phyloP scores from a whole-genome alignment of 2,888 invertebrate genomes.

The Smittia aterrima region DNA sequence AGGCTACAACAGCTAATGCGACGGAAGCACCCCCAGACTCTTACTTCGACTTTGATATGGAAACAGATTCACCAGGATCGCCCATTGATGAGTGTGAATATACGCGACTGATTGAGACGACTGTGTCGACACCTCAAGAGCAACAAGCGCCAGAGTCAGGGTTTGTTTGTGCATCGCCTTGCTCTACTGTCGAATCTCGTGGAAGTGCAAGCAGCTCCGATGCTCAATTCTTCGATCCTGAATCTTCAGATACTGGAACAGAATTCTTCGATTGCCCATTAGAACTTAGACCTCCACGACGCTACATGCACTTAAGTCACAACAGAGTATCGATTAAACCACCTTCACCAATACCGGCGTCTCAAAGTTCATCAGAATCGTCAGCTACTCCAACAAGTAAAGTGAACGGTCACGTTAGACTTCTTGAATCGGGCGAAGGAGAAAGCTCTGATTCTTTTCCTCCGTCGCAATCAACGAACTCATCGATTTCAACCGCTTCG shows the following conservation, averaged over 20 bases:
- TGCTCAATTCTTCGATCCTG: constrained; percentile 50
- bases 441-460: constrained; percentile 45
- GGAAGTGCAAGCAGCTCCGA: constrained; percentile 44
- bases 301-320: constrained; percentile 27
- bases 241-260: constrained; percentile 45
- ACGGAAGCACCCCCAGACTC: constrained; percentile 57
- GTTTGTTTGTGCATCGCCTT: constrained; percentile 55
- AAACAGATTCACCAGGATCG: constrained; percentile 67
- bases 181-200: constrained; percentile 44
- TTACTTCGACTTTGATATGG: constrained; percentile 65
- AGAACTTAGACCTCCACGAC: not conserved
- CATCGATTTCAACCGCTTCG: constrained; percentile 34
- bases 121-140: constrained; percentile 56
- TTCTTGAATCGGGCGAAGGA: constrained; percentile 41
- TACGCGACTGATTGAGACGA: constrained; percentile 56
- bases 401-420: constrained; percentile 44
- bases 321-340: constrained; percentile 36
- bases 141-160: constrained; percentile 55
- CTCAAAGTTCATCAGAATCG: not conserved
- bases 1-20: constrained; percentile 43
- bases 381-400: constrained; percentile 33
- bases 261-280: constrained; percentile 37
- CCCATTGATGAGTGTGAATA: constrained; percentile 65
- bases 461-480: constrained; percentile 45
- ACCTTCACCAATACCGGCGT: constrained; percentile 40